phyloP scores from a whole-genome alignment of 2,888 invertebrate genomes.

The Sminthurides aquaticus region DNA sequence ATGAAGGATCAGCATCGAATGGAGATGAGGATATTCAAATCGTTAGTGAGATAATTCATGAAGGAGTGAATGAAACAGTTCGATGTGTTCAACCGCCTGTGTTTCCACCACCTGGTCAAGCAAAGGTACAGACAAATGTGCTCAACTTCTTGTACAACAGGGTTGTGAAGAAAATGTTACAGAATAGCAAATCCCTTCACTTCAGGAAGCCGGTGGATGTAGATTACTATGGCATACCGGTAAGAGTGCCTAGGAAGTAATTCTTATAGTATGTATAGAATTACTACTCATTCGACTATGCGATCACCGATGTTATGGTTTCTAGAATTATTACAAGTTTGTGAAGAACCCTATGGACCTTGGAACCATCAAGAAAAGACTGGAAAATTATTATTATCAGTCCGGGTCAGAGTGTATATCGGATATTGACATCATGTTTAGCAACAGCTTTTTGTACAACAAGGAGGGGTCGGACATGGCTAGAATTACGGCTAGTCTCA shows the following conservation, averaged over 20 bases:
- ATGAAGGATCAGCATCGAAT: too few relatives aligned
- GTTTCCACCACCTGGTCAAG: too few relatives aligned
- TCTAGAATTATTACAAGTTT: not conserved
- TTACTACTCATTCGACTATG: too few relatives aligned
- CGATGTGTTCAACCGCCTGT: too few relatives aligned
- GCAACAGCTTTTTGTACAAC: not conserved
- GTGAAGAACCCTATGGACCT: slow-evolving; percentile 1
- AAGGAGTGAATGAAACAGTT: too few relatives aligned
- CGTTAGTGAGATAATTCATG: too few relatives aligned
- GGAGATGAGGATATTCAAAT: too few relatives aligned
- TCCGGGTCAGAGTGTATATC: not conserved
- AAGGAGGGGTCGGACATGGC: not conserved
- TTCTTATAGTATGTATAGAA: too few relatives aligned
- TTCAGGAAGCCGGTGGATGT: not conserved
- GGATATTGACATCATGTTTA: not conserved
- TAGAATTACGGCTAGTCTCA: not conserved
- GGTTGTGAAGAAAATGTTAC: not conserved
- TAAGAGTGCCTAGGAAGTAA: not conserved
- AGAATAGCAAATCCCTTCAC: not conserved
- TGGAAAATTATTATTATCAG: not conserved
- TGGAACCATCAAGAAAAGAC: not conserved
- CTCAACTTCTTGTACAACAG: not conserved
- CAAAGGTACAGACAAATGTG: not conserved
- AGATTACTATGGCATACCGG: not conserved
- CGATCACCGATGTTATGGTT: too few relatives aligned